Conservation (phyloP, 2,888 invertebrate species). For the Drosophila hawaiiensis region DNA sequence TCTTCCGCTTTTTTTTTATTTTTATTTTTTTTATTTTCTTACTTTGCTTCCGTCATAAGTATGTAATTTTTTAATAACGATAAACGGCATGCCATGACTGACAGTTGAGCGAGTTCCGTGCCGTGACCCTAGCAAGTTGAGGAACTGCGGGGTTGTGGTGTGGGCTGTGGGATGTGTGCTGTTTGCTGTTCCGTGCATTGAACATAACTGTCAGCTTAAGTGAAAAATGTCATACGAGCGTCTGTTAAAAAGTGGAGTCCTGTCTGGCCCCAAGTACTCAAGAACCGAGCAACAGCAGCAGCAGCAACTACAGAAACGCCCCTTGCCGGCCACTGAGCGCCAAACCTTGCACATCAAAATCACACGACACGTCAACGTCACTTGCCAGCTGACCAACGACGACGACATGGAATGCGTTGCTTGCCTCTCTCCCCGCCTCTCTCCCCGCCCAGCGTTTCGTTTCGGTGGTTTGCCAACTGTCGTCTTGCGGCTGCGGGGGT, state of each 20-base stretch:
- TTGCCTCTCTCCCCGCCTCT: not conserved
- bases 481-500: slow-evolving; percentile 17
- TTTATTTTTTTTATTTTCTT: slow-evolving; percentile 18
- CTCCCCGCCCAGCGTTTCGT: not conserved
- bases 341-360: slow-evolving; percentile 66
- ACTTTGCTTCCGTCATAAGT: slow-evolving; percentile 34
- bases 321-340: slow-evolving; percentile 41
- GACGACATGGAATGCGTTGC: slow-evolving; percentile 3
- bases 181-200: slow-evolving; percentile 40
- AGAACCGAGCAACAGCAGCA: slow-evolving; percentile 9
- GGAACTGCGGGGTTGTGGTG: slow-evolving; percentile 1
- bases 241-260: slow-evolving; percentile 46
- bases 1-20: slow-evolving; percentile 14
- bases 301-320: slow-evolving; percentile 18
- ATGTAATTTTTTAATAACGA: slow-evolving; percentile 79
- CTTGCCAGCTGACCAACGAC: slow-evolving; percentile 50
- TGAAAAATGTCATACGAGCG: slow-evolving; percentile 81
- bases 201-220: slow-evolving; percentile 81
- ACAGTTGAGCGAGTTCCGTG: slow-evolving; percentile 70
- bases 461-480: slow-evolving; percentile 35
- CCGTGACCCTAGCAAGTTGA: slow-evolving; percentile 27
- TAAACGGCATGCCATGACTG: slow-evolving; percentile 77
- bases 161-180: slow-evolving; percentile 1
- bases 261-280: slow-evolving; percentile 36
- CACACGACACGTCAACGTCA: slow-evolving; percentile 70